Base-by-base conservation (phyloP, 2,113 vertebrate species). In the Numida meleagris region DNA sequence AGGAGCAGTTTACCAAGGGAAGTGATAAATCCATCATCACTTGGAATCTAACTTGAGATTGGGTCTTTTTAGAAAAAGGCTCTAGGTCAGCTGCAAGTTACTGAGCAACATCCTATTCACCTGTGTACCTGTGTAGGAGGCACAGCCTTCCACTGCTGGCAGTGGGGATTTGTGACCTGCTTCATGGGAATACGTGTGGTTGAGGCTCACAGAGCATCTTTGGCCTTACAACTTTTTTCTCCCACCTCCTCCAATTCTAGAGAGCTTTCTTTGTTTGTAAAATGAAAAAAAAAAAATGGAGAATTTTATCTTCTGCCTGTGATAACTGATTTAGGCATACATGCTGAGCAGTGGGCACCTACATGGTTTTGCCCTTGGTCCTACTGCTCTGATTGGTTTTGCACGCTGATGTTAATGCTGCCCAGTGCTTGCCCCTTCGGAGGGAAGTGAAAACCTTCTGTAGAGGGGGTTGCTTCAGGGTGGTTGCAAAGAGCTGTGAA, bases 1-100 rank as follows among this genome's bases (percentile, higher is more conserved):
- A 61, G 89, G 55, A 91, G 53, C 90, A 88, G 76, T 95, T 93
- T 95, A 95, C 82, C 31, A 43, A 93, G 82, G 91, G 87, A 96
- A 95, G 91, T 51, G 89, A 95, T 96, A 89, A 96, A 95, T 95
- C 89, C 82, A 71, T 97, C 95, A 88, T 51, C 91, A 42, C 79
- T 83, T 75, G 85, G 23, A 55, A 34, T 93, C 42, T 67, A 43
- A 63, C 48, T 71, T 43, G 50, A 80, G 78, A 85, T 72, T 73
- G 33, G 3, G 8, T 2, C 46, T 71, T 65, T 77, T 77, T 31
- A 68, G 40, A 40, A 90, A 88, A 86, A 59, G 19, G 3, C 43
- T 66, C 12, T 71, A 42, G 63, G 63, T 80, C 85, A 86, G 24
- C 89, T 73, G 74, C 45, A 48, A 51, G 88, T 79, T 90, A 21